Evolutionary conservation across 2,797 vertebrate genomes (phyloP).

Genomic region (Sebastiscus tertius): DNA sequence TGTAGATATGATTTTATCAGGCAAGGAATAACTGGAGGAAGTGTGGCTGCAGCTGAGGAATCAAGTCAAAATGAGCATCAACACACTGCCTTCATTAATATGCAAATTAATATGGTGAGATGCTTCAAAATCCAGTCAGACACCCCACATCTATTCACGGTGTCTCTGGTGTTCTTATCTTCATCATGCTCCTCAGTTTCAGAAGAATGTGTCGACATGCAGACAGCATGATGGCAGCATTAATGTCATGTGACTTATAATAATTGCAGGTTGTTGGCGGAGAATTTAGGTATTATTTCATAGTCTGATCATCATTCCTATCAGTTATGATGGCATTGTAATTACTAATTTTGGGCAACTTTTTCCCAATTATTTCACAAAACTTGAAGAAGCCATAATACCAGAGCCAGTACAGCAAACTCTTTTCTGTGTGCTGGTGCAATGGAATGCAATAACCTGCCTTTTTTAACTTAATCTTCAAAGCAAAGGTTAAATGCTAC

Average conservation of each 20-base stretch:
- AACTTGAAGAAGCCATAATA: not conserved
- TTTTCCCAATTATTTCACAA: not conserved
- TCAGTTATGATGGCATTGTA: not conserved
- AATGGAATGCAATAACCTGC: not conserved
- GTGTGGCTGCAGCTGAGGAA: not conserved
- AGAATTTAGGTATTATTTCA: not conserved
- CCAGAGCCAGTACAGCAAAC: not conserved
- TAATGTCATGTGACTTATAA: not conserved
- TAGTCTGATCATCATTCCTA: not conserved
- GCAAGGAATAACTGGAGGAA: not conserved
- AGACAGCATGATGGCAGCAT: not conserved
- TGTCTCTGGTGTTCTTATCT: not conserved
- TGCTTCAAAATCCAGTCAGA: not conserved
- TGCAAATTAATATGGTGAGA: not conserved
- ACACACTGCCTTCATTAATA: not conserved
- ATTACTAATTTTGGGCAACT: not conserved
- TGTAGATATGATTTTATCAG: conserved; percentile 17
- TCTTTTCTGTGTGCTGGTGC: not conserved
- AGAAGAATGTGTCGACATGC: not conserved
- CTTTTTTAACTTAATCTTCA: not conserved
- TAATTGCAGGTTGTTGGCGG: not conserved
- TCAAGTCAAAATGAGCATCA: not conserved
- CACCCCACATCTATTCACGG: not conserved
- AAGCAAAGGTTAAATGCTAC: not conserved
- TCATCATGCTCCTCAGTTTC: not conserved